Conservation (phyloP, 1,140 invertebrate genomes). For the Rhopalosiphum padi region DNA sequence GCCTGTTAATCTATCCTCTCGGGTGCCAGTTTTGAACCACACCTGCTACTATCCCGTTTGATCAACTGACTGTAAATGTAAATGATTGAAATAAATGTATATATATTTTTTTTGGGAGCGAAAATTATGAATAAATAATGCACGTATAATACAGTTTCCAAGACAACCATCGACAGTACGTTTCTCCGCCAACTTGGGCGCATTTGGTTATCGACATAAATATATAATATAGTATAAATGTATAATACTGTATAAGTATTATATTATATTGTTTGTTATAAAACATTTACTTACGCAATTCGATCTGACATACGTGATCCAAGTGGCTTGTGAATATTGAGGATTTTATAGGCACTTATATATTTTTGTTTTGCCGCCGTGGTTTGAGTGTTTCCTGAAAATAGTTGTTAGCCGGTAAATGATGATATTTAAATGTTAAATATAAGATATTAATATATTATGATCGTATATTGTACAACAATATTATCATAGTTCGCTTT, state of each 20-base stretch:
- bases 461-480: background rate
- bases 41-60: background rate
- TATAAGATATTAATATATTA: background rate
- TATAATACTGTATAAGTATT: background rate
- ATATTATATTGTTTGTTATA: background rate
- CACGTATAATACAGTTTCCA: background rate
- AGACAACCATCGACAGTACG: background rate
- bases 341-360: background rate
- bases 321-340: background rate
- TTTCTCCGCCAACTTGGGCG: too few relatives aligned
- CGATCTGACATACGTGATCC: background rate
- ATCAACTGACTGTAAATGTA: background rate
- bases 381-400: background rate
- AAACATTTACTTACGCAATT: background rate
- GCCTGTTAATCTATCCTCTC: background rate
- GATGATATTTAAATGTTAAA: background rate
- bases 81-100: background rate
- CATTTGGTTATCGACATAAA: background rate
- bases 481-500: background rate
- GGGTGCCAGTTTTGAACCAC: background rate
- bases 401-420: background rate
- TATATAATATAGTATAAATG: background rate
- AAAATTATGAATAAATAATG: background rate
- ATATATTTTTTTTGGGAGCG: too few relatives aligned
- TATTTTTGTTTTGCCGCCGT: background rate